Evolutionary conservation across 1,140 invertebrate genomes (phyloP).

Genomic region (Caerostris darwini): DNA sequence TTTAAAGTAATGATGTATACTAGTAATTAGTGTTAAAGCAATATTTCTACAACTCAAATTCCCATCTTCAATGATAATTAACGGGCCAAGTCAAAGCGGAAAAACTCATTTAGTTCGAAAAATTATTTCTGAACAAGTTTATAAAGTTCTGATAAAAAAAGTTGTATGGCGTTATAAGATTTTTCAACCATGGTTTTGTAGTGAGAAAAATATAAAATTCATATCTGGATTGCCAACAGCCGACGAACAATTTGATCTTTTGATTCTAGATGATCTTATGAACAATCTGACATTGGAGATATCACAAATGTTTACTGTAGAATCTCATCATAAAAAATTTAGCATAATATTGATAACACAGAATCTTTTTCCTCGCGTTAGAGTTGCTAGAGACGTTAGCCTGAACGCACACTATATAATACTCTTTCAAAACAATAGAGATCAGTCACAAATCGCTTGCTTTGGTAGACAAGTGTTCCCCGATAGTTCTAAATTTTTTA

Average conservation of each 20-base stretch:
- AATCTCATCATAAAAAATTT: constrained; percentile 19
- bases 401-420: background rate
- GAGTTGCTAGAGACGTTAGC: background rate
- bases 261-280: background rate
- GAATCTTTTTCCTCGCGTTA: background rate
- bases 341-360: background rate
- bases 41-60: background rate
- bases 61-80: background rate
- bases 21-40: too few relatives aligned
- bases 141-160: background rate
- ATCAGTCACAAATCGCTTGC: background rate
- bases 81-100: background rate
- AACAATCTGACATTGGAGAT: background rate
- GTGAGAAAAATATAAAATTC: background rate
- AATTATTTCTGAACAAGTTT: background rate
- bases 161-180: background rate
- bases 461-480: background rate
- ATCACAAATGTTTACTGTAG: background rate
- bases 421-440: background rate
- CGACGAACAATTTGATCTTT: background rate
- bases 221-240: background rate
- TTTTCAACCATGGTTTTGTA: background rate
- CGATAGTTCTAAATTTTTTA: constrained; percentile 10
- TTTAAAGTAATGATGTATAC: too few relatives aligned
- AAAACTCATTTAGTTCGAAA: background rate